Evolutionary conservation across 2,888 invertebrate genomes (phyloP).

Genomic region (Hypomecis atomaria): DNA sequence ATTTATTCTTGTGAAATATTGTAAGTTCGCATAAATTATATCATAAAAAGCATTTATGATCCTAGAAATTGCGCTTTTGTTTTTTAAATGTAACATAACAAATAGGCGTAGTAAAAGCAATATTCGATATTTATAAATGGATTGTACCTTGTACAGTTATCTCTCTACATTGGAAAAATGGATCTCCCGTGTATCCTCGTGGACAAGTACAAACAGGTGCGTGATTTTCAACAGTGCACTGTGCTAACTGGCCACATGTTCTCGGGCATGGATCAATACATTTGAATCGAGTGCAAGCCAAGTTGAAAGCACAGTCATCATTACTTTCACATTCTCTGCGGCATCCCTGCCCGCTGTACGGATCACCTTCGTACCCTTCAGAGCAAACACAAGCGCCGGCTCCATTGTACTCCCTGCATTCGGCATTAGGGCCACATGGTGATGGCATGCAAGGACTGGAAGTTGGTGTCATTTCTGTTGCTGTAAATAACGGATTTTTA

Average conservation of each 20-base stretch:
- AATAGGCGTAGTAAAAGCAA: too few relatives aligned
- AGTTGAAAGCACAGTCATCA: slow-evolving; percentile 88
- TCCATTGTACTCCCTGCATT: slow-evolving; percentile 92
- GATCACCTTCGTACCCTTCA: slow-evolving; percentile 91
- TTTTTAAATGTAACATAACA: too few relatives aligned
- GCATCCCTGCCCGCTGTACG: slow-evolving; percentile 89
- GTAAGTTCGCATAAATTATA: background rate
- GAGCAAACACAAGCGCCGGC: slow-evolving; percentile 94
- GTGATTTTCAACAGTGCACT: slow-evolving; percentile 91
- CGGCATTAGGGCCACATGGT: slow-evolving; percentile 94
- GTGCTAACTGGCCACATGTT: slow-evolving; percentile 92
- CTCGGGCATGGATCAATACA: slow-evolving; percentile 94
- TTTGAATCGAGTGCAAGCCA: slow-evolving; percentile 92
- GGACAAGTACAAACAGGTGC: slow-evolving; percentile 92
- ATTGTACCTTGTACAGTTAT: slow-evolving; percentile 70
- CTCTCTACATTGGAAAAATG: slow-evolving; percentile 90
- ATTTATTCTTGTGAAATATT: background rate
- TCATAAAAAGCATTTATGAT: too few relatives aligned
- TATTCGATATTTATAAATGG: too few relatives aligned
- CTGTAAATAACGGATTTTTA: slow-evolving; percentile 53
- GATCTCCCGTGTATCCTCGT: slow-evolving; percentile 91
- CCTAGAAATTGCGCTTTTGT: too few relatives aligned
- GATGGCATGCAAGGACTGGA: slow-evolving; percentile 92
- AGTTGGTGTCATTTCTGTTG: slow-evolving; percentile 86
- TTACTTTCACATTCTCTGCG: slow-evolving; percentile 92